Evolutionary conservation across 2,888 invertebrate species (phyloP), one percentile per base, ranked within the genome.

Genomic region (Pocota personata): DNA sequence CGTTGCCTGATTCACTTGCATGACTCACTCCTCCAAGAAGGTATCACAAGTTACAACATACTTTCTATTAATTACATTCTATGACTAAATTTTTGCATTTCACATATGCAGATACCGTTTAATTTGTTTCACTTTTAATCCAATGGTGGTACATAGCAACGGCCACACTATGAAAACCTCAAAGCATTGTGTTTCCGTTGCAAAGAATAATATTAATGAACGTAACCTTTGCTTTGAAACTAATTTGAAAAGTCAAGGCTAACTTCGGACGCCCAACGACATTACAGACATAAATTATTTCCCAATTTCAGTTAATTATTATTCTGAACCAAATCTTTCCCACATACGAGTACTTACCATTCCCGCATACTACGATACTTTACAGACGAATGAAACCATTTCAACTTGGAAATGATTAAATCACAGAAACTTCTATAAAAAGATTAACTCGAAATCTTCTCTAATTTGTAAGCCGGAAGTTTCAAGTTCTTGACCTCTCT

Each of bases 401-500:
- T 40, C 14, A 14, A n/a, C n/a, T 3, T 40, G 5, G 14, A 40
- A 40, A 40, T 14, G 40, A n/a, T 40, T n/a, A 24, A 12, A 12
- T 50, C 7, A n/a, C n/a, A n/a, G n/a, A n/a, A n/a, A n/a, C n/a
- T n/a, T n/a, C n/a, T n/a, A n/a, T n/a, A 40, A 40, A 40, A 40
- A 40, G 40, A n/a, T 40, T n/a, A 24, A 12, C n/a, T 50, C 7
- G n/a, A 30, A 16, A 55, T 30, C 30, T 8, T 16, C 24, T 16
- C 14, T 30, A 30, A 27, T 32, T 46, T 14, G 48, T 50, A 7
- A 57, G 40, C 60, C 50, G 77, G 77, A 67, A 77, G 67, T 50
- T 14, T 6, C 27, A 58, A 67, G 67, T 60, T 58, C 67, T 77
- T 77, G 69, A 77, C 77, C 77, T 43, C 66, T 24, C 40, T 14